These are phyloP conservation scores for roundworm (Caenorhabditis elegans) DNA, from an alignment of 1,140 invertebrate species.

Conservation along the genomic window WBcel235 BX284605.5:11411501-11412000, in stretches of 20 bases:
- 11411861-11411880: slow-evolving; percentile 1
- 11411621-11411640: not conserved
- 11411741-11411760: not conserved
- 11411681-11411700: slow-evolving; percentile 31
- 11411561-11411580: not conserved
- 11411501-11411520: not conserved
- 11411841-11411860: not conserved
- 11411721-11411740: not conserved
- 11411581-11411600: not conserved
- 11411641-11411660: not conserved
- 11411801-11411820: slow-evolving; percentile 2
- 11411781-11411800: not conserved
- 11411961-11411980: not conserved
- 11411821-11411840: not conserved
- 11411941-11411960: not conserved
- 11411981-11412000: not conserved
- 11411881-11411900: not conserved
- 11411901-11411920: not conserved
- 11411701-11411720: slow-evolving; percentile 13
- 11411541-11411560: not conserved
- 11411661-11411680: slow-evolving; percentile 22
- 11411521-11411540: not conserved
- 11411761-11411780: not conserved
- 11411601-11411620: not conserved
- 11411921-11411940: not conserved